These are phyloP conservation scores for Mastomys coucha DNA, from an alignment of 2,113 vertebrate species.

Conservation along the genomic window DNA sequence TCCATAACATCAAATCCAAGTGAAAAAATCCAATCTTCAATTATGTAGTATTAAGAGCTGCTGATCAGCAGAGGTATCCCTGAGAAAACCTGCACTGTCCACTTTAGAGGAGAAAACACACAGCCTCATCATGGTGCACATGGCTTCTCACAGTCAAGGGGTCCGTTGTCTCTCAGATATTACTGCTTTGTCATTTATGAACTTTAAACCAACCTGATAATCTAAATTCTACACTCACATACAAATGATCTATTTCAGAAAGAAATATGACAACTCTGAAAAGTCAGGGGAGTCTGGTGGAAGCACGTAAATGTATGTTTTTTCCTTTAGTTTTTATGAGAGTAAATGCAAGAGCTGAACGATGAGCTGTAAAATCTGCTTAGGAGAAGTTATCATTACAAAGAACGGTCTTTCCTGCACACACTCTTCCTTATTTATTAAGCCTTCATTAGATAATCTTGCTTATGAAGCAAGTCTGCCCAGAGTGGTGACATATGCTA, in stretches of 20 bases:
- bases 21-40: slow-evolving; percentile 80
- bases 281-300: background rate
- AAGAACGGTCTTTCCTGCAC: slow-evolving; percentile 71
- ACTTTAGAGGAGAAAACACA: slow-evolving; percentile 64
- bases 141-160: slow-evolving; percentile 53
- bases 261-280: slow-evolving; percentile 65
- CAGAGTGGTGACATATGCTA: slow-evolving; percentile 93
- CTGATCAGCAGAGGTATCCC: slow-evolving; percentile 61
- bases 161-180: slow-evolving; percentile 54
- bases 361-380: slow-evolving; percentile 54
- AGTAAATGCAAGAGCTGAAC: slow-evolving; percentile 65
- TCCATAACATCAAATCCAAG: slow-evolving; percentile 39
- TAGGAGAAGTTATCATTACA: slow-evolving; percentile 60
- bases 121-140: slow-evolving; percentile 58
- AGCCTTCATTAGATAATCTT: slow-evolving; percentile 85
- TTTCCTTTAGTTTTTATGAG: slow-evolving; percentile 56
- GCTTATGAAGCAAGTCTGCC: slow-evolving; percentile 85
- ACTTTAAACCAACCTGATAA: slow-evolving; percentile 70
- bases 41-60: slow-evolving; percentile 83
- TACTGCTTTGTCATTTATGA: slow-evolving; percentile 56
- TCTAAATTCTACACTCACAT: slow-evolving; percentile 55
- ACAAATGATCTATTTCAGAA: slow-evolving; percentile 66
- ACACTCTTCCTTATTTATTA: slow-evolving; percentile 83
- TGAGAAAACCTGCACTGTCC: slow-evolving; percentile 62
- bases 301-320: background rate